These are phyloP conservation scores for Enteromius trimaculatus DNA, from an alignment of 2,797 vertebrate species.

Conservation along the genomic window DNA sequence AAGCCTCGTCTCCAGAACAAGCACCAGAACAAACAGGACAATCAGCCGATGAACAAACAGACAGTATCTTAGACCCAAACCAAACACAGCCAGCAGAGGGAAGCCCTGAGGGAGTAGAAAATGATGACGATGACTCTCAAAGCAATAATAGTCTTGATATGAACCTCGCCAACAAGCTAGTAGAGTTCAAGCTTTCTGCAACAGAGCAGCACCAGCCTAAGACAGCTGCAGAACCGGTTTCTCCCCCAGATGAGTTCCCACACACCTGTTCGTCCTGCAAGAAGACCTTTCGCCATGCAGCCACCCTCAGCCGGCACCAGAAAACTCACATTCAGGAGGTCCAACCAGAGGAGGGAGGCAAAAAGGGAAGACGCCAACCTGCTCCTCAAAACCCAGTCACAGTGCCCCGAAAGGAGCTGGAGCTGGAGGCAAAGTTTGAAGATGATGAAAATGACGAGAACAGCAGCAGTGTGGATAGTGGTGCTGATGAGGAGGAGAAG, in stretches of 20 bases:
- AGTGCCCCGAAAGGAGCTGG: slow-evolving; percentile 60
- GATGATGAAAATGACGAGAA: slow-evolving; percentile 69
- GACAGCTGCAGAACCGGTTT: slow-evolving; percentile 8
- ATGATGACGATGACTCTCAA: slow-evolving; percentile 83
- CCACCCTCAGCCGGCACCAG: slow-evolving; percentile 90
- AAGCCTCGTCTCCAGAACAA: slow-evolving; percentile 8
- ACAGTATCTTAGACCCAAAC: slow-evolving; percentile 24
- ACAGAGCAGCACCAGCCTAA: slow-evolving; percentile 63
- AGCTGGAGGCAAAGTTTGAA: slow-evolving; percentile 66
- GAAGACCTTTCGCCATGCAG: slow-evolving; percentile 92
- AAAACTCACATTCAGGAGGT: slow-evolving; percentile 83
- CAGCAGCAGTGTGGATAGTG: slow-evolving; percentile 69
- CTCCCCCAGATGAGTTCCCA: slow-evolving; percentile 73
- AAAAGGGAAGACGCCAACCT: slow-evolving; percentile 40
- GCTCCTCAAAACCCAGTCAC: slow-evolving; percentile 11
- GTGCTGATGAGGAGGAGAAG: slow-evolving; percentile 60
- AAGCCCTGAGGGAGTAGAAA: slow-evolving; percentile 60
- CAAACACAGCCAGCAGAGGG: slow-evolving; percentile 5
- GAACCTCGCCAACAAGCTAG: slow-evolving; percentile 91
- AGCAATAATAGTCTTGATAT: slow-evolving; percentile 96
- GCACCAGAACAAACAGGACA: slow-evolving; percentile 25
- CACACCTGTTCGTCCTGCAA: slow-evolving; percentile 86
- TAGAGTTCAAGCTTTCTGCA: slow-evolving; percentile 86
- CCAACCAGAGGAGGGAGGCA: slow-evolving; percentile 65
- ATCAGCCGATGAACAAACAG: slow-evolving; percentile 30